Percentiles rank a stretch among this genome's conserved stretches.
These are phyloP conservation scores for Synergus gifuensis DNA, from an alignment of 2,888 invertebrate species.

Conservation along the genomic window DNA sequence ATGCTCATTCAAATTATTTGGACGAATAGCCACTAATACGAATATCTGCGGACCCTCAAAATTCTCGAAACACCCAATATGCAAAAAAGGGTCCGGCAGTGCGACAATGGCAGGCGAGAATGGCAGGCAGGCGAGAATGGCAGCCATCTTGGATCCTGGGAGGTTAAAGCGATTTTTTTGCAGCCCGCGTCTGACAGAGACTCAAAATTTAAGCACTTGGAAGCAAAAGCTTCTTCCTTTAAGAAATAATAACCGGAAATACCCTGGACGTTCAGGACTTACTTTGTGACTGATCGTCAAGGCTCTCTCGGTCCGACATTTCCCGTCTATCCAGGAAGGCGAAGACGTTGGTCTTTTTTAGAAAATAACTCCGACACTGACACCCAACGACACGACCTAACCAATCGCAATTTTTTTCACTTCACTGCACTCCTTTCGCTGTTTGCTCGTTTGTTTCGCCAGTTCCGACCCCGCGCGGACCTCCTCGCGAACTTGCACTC, in stretches of 20 bases:
- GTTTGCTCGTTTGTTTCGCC: background rate
- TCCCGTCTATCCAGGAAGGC: constrained; percentile 49
- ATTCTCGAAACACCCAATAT: background rate
- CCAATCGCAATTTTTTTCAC: constrained; percentile 66
- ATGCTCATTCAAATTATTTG: no score
- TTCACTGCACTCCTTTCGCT: constrained; percentile 49
- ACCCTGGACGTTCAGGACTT: constrained; percentile 41
- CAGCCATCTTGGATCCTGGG: constrained; percentile 76
- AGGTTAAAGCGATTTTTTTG: constrained; percentile 68
- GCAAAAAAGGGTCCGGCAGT: constrained; percentile 45
- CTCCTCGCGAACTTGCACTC: background rate
- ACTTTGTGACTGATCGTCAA: constrained; percentile 77
- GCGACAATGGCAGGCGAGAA: constrained; percentile 57
- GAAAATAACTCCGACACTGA: constrained; percentile 58
- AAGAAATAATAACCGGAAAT: background rate
- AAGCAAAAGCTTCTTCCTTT: background rate
- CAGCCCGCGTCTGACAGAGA: constrained; percentile 63
- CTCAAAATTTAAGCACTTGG: background rate
- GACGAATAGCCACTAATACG: no score
- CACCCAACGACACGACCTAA: constrained; percentile 53
- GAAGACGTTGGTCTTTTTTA: constrained; percentile 61
- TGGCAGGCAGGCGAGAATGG: constrained; percentile 57
- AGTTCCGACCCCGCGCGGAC: constrained; percentile 14
- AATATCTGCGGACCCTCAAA: background rate
- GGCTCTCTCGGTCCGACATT: constrained; percentile 77